Conservation (phyloP, 2,113 vertebrate genomes). For the Podarcis raffonei region DNA sequence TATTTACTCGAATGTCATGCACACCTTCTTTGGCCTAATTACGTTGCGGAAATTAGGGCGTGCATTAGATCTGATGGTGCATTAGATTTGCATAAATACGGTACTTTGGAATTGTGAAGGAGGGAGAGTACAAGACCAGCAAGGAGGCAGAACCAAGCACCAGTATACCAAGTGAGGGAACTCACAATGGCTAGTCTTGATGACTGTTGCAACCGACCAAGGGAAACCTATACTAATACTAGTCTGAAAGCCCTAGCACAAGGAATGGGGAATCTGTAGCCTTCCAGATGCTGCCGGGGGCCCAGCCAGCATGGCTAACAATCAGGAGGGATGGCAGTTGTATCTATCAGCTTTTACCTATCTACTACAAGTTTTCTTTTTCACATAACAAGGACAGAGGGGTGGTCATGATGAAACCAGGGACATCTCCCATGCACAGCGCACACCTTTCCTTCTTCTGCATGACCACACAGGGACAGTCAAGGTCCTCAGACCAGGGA, state of each 20-base stretch:
- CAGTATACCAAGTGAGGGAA: too few species aligned
- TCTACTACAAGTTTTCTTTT: neutral
- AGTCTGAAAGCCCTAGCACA: neutral
- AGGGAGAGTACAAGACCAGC: neutral
- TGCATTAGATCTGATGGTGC: too few species aligned
- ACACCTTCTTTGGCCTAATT: too few species aligned
- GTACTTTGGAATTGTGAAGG: neutral
- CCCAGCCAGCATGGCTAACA: too few species aligned
- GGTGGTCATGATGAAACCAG: neutral
- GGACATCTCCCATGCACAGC: slow-evolving; percentile 3
- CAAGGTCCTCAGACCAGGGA: slow-evolving; percentile 81
- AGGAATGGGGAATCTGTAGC: too few species aligned
- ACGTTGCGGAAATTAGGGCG: too few species aligned
- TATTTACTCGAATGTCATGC: too few species aligned
- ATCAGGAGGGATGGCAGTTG: too few species aligned
- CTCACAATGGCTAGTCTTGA: neutral
- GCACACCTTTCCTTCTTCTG: slow-evolving; percentile 85
- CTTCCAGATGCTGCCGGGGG: too few species aligned
- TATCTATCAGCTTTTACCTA: neutral
- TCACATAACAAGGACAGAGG: neutral
- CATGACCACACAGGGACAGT: slow-evolving; percentile 72
- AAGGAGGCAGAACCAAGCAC: neutral
- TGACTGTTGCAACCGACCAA: neutral
- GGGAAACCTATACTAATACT: neutral
- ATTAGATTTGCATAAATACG: too few species aligned